These are phyloP conservation scores for Dasysyrphus tricinctus DNA, from an alignment of 2,888 invertebrate genomes.

Conservation along the genomic window DNA sequence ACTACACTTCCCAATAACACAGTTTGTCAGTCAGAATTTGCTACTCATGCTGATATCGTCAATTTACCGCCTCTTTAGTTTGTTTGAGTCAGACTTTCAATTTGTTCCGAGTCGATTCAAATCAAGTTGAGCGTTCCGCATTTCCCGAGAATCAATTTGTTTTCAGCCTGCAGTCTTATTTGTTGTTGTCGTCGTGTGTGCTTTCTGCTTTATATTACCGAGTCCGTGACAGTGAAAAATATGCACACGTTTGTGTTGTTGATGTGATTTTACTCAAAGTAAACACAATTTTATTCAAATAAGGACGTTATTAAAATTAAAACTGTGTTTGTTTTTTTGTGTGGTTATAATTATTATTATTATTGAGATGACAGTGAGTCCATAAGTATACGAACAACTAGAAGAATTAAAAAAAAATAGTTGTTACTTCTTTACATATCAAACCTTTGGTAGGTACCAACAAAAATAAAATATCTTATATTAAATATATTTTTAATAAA, in stretches of 20 bases:
- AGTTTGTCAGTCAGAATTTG: slow-evolving; percentile 43
- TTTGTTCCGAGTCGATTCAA: slow-evolving; percentile 17
- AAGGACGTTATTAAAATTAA: slow-evolving; percentile 16
- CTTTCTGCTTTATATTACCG: background rate
- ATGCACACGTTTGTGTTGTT: background rate
- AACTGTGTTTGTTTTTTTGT: background rate
- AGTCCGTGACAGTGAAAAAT: slow-evolving; percentile 13
- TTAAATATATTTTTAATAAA: too few species aligned
- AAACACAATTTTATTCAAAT: background rate
- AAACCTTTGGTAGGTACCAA: background rate
- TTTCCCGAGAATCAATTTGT: slow-evolving; percentile 11
- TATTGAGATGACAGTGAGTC: background rate
- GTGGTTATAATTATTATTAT: background rate
- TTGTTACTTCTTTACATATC: too few species aligned
- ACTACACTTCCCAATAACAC: slow-evolving; percentile 29
- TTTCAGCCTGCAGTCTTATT: background rate
- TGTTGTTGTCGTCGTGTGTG: slow-evolving; percentile 16
- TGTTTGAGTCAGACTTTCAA: slow-evolving; percentile 50
- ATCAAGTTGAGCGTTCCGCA: slow-evolving; percentile 17
- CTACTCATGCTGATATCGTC: slow-evolving; percentile 45
- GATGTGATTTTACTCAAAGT: slow-evolving; percentile 1
- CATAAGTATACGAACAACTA: background rate
- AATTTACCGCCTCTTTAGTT: slow-evolving; percentile 52
- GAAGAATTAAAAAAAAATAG: background rate
- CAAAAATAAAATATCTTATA: too few species aligned